Evolutionary conservation across 92 coral and sea anemone species (phyloP).

Genomic region (Ricordea florida): DNA sequence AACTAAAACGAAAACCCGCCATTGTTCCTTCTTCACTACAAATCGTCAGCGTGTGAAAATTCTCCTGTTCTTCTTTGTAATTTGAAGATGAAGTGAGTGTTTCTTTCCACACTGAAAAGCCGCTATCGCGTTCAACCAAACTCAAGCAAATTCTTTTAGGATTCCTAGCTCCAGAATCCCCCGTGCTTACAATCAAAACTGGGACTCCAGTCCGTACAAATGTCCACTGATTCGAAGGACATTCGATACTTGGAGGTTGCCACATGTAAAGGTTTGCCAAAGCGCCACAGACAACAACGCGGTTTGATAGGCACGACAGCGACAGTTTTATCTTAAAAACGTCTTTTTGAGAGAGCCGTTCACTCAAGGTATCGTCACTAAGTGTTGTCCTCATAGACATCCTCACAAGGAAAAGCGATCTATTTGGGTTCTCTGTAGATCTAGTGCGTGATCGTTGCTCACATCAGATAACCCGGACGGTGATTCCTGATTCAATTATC

Average conservation of each 20-base stretch:
- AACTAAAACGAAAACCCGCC: conserved; percentile 94
- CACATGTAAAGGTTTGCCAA: conserved; percentile 85
- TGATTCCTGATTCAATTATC: no score
- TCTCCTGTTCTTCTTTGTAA: conserved; percentile 87
- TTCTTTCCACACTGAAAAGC: conserved; percentile 95
- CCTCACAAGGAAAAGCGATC: no score
- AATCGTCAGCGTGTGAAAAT: conserved; percentile 86
- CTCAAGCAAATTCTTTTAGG: conserved; percentile 86
- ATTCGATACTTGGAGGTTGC: conserved; percentile 71
- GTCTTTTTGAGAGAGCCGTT: conserved; percentile 81
- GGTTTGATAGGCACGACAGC: conserved; percentile 92
- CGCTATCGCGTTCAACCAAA: conserved; percentile 90
- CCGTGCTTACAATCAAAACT: conserved; percentile 84
- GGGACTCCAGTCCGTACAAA: conserved; percentile 88
- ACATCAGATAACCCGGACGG: no score
- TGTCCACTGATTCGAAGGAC: conserved; percentile 85
- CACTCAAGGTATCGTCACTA: conserved; percentile 72
- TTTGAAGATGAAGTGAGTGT: conserved; percentile 75
- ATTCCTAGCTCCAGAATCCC: conserved; percentile 89
- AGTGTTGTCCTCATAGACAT: conserved; percentile 80
- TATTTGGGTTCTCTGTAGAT: no score
- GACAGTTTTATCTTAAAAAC: conserved; percentile 91
- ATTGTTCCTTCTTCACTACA: conserved; percentile 83
- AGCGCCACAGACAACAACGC: conserved; percentile 89
- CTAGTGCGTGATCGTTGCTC: no score